A percentile compares a stretch with the other conserved stretches of the same genome.
Evolutionary conservation across 2,888 invertebrate species (phyloP).

Genomic region (Gerris lacustris): DNA sequence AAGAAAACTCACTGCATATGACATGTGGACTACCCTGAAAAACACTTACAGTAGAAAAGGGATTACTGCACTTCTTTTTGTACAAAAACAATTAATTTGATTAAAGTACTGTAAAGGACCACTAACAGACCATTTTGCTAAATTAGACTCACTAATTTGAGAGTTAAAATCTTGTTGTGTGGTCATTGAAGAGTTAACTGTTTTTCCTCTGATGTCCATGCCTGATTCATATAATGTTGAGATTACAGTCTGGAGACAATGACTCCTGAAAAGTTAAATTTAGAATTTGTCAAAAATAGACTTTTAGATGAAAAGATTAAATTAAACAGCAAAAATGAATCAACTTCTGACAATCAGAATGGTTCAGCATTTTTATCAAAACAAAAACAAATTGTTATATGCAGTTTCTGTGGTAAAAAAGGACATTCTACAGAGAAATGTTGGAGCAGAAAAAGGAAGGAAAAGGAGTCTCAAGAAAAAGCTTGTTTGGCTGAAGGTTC

Average conservation of each 20-base stretch:
- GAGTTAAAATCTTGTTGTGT: background rate
- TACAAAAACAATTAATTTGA: background rate
- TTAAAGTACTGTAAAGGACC: background rate
- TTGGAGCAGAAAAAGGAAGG: too few relatives aligned
- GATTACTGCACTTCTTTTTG: background rate
- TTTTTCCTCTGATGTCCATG: background rate
- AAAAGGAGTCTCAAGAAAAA: too few relatives aligned
- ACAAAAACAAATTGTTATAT: too few relatives aligned
- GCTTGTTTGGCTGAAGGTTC: too few relatives aligned
- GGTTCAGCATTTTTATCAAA: too few relatives aligned
- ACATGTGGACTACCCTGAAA: background rate
- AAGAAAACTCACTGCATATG: background rate
- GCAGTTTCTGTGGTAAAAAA: too few relatives aligned
- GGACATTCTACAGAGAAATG: too few relatives aligned
- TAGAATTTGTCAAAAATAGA: background rate
- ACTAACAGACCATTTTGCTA: background rate
- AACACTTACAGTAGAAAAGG: background rate
- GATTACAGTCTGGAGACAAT: background rate
- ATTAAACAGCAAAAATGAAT: too few relatives aligned
- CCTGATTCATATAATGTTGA: background rate
- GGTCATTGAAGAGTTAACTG: background rate
- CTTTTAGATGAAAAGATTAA: background rate
- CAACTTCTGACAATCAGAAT: too few relatives aligned
- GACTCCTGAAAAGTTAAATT: background rate
- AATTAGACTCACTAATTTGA: background rate